These are phyloP conservation scores for Sycobia sp. DNA, from an alignment of 1,140 invertebrate genomes.

Conservation along the genomic window DNA sequence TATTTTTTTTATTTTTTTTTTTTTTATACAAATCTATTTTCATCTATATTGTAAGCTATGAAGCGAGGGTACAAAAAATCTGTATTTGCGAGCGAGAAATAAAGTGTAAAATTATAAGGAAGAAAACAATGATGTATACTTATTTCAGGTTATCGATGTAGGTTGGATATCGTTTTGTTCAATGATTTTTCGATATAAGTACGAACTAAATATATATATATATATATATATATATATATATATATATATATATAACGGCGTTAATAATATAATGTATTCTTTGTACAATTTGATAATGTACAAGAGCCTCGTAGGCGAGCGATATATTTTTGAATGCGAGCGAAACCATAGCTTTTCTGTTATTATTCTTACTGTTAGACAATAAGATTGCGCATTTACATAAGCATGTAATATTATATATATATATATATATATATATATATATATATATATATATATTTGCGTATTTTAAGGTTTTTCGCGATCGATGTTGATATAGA, in stretches of 20 bases:
- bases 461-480: too few species aligned
- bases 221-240: too few species aligned
- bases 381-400: conserved; percentile 21
- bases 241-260: too few species aligned
- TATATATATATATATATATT: too few species aligned
- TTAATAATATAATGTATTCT: too few species aligned
- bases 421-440: too few species aligned
- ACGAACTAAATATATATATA: conserved; percentile 44
- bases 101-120: background rate
- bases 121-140: background rate
- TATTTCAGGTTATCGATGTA: conserved; percentile 5
- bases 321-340: conserved; percentile 38
- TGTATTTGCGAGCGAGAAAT: background rate
- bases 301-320: conserved; percentile 33
- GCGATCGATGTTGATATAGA: conserved; percentile 42
- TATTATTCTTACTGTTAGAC: conserved; percentile 48
- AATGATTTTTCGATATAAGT: conserved; percentile 22
- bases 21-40: background rate
- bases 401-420: conserved; percentile 46
- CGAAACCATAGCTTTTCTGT: conserved; percentile 45
- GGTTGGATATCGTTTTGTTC: background rate
- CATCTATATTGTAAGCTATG: conserved; percentile 23
- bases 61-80: conserved; percentile 25
- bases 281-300: conserved; percentile 50
- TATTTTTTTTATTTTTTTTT: background rate